phyloP scores from a whole-genome alignment of 2,113 vertebrate genomes.

The Calonectris borealis region DNA sequence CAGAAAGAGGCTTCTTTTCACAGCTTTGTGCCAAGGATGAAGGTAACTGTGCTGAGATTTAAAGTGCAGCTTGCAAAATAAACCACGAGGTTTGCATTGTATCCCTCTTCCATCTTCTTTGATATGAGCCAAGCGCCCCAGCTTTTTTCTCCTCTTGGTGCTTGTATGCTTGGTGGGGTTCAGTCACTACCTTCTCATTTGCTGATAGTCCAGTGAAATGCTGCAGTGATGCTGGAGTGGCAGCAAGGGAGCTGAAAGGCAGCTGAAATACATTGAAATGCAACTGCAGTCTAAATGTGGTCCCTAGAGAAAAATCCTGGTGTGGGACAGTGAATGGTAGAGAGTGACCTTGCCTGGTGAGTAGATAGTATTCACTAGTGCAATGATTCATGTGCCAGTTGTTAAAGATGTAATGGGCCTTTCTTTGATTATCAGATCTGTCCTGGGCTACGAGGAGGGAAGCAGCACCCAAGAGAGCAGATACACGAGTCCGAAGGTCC shows the following conservation, averaged over 20 bases:
- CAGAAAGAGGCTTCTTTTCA: not conserved
- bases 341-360: not conserved
- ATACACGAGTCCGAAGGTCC: rapidly evolving
- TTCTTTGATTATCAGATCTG: not conserved
- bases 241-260: not conserved
- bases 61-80: not conserved
- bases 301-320: not conserved
- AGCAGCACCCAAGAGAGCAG: not conserved
- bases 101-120: not conserved
- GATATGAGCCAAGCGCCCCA: not conserved
- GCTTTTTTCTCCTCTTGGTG: not conserved
- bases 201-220: not conserved
- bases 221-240: not conserved
- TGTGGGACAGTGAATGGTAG: not conserved
- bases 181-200: not conserved
- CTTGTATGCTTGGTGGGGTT: not conserved
- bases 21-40: not conserved
- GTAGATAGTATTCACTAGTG: not conserved
- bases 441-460: not conserved
- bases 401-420: not conserved
- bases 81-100: not conserved
- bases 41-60: not conserved
- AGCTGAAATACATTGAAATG: not conserved
- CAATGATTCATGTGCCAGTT: not conserved
- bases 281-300: not conserved